phyloP scores from a whole-genome alignment of 1,140 invertebrate species.

The Caenorhabditis inopinata region DNA sequence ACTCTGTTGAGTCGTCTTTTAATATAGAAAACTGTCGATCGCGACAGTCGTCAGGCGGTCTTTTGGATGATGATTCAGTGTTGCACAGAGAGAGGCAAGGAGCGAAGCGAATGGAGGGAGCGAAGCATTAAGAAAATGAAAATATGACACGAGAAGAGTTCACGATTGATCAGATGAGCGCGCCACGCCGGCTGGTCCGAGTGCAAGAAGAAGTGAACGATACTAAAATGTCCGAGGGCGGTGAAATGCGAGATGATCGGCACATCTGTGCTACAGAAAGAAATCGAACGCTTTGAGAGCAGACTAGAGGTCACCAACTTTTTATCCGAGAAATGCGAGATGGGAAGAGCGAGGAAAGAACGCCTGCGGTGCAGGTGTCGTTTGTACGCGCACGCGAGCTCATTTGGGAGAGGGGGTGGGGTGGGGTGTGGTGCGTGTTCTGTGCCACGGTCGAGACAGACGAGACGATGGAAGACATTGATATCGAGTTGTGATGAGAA shows the following conservation, averaged over 20 bases:
- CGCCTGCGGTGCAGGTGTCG: conserved; percentile 22
- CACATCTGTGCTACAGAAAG: conserved; percentile 15
- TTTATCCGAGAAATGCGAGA: conserved; percentile 30
- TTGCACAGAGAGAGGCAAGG: neutral
- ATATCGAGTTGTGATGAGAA: neutral
- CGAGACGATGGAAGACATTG: neutral
- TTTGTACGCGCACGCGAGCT: neutral
- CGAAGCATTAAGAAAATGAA: neutral
- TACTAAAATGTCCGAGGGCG: conserved; percentile 8
- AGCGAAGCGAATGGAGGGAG: neutral
- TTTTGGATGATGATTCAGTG: conserved; percentile 32
- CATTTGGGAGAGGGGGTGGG: neutral
- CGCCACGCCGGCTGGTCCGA: neutral
- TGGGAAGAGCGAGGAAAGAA: neutral
- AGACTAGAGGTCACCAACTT: conserved; percentile 12
- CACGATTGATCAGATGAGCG: conserved; percentile 7
- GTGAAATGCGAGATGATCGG: conserved; percentile 28
- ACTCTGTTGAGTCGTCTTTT: conserved; percentile 1
- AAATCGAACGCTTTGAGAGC: conserved; percentile 29
- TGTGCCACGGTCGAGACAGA: conserved; percentile 2
- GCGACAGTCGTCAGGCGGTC: neutral
- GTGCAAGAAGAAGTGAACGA: neutral
- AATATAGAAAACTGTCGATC: neutral
- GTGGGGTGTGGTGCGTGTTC: neutral
- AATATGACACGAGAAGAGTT: neutral